These are phyloP conservation scores for rabbit (Oryctolagus cuniculus) DNA, from an alignment of 2,113 vertebrate genomes.

Conservation along the genomic window DNA sequence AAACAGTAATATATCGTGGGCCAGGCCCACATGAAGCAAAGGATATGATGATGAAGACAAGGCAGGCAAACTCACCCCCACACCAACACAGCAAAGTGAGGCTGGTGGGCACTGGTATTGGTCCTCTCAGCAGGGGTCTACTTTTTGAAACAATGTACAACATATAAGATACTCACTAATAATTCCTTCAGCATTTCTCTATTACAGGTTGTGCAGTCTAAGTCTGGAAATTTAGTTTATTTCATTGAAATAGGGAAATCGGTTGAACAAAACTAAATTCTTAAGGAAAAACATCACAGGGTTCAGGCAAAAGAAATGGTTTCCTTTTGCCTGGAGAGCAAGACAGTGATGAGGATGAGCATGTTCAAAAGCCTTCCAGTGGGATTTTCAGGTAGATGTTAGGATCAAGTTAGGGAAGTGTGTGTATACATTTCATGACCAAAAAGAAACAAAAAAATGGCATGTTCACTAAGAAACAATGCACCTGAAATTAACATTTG, in stretches of 20 bases:
- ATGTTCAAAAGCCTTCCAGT: conserved; percentile 42
- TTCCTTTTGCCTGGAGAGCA: conserved; percentile 45
- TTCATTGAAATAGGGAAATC: conserved; percentile 73
- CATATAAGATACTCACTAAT: conserved; percentile 72
- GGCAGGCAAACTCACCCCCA: conserved; percentile 45
- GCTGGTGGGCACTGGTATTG: background rate
- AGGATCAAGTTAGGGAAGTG: background rate
- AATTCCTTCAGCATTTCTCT: conserved; percentile 25
- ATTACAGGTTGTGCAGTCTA: conserved; percentile 57
- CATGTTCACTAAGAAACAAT: conserved; percentile 38
- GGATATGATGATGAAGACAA: conserved; percentile 46
- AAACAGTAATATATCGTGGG: conserved; percentile 76
- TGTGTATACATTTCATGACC: background rate
- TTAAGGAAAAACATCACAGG: conserved; percentile 71
- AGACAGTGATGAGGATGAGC: conserved; percentile 47
- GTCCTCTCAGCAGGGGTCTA: background rate
- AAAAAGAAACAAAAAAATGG: background rate
- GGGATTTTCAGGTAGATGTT: background rate
- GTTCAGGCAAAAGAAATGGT: conserved; percentile 74
- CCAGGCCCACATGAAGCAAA: conserved; percentile 39
- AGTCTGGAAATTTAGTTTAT: conserved; percentile 83
- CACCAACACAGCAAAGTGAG: conserved; percentile 56
- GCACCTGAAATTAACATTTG: background rate
- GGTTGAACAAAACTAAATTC: conserved; percentile 77
- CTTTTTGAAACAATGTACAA: background rate